Conservation (phyloP, 2,888 invertebrate genomes). For the Cosmia pyralina region DNA sequence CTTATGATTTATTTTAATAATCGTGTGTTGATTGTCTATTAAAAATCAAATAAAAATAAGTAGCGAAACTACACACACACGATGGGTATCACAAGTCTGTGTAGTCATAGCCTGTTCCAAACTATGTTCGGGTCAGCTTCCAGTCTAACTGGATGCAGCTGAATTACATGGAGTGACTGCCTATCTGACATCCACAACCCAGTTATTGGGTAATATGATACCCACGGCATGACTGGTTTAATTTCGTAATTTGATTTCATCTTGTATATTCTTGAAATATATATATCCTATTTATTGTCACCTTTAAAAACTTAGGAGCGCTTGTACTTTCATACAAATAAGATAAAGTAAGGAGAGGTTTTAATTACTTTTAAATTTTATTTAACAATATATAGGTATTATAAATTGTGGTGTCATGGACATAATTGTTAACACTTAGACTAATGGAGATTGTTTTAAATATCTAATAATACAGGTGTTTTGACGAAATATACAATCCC, state of each 20-base stretch:
- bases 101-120: background rate
- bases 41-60: slow-evolving; percentile 5
- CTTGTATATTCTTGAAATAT: slow-evolving; percentile 16
- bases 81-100: background rate
- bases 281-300: slow-evolving; percentile 5
- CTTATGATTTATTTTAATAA: background rate
- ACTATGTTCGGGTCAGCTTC: background rate
- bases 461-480: slow-evolving; percentile 65
- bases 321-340: slow-evolving; percentile 31
- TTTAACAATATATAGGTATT: slow-evolving; percentile 34
- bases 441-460: slow-evolving; percentile 65
- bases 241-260: slow-evolving; percentile 13
- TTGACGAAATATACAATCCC: slow-evolving; percentile 32
- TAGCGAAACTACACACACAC: background rate
- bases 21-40: background rate
- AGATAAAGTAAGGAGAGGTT: slow-evolving; percentile 3
- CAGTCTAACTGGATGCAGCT: background rate
- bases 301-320: slow-evolving; percentile 14
- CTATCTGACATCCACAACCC: background rate
- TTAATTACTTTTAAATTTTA: slow-evolving; percentile 23
- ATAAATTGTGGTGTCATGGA: slow-evolving; percentile 64
- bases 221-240: background rate
- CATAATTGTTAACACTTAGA: slow-evolving; percentile 59
- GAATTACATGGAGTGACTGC: background rate
- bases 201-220: background rate